Evolutionary conservation across 2,113 vertebrate species (phyloP).

Genomic region (Dromas ardeola): DNA sequence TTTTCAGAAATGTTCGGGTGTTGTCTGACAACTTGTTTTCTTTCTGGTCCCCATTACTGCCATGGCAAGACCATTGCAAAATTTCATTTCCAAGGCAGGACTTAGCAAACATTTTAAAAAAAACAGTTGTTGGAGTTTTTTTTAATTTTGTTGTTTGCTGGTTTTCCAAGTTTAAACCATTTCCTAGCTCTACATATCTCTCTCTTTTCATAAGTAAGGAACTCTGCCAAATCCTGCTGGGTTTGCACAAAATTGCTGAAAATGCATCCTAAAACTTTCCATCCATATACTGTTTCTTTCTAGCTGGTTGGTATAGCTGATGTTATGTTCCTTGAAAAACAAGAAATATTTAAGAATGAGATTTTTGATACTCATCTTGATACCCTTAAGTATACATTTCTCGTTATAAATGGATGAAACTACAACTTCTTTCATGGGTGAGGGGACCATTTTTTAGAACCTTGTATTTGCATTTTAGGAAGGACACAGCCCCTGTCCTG

Average conservation of each 20-base stretch:
- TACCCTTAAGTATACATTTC: background rate
- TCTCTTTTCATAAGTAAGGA: background rate
- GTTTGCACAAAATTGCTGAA: background rate
- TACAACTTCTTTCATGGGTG: background rate
- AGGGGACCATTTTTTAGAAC: background rate
- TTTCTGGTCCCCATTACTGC: background rate
- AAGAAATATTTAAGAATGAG: background rate
- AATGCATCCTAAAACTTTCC: background rate
- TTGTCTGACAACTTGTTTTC: background rate
- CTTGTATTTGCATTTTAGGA: background rate
- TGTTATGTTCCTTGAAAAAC: background rate
- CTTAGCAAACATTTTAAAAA: background rate
- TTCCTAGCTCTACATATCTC: background rate
- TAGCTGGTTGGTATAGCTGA: background rate
- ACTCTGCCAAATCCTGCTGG: background rate
- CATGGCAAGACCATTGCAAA: background rate
- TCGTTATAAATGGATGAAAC: background rate
- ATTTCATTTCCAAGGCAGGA: background rate
- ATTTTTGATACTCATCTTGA: background rate
- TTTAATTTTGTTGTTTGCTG: background rate
- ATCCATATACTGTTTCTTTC: background rate
- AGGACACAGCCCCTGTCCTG: background rate
- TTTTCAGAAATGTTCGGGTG: background rate
- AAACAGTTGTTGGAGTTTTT: accelerated
- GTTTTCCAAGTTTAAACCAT: background rate